A percentile compares a stretch with the other conserved stretches of the same genome.
These are phyloP conservation scores for Phylloscopus collybita DNA, from an alignment of 2,797 vertebrate species.

Conservation along the genomic window DNA sequence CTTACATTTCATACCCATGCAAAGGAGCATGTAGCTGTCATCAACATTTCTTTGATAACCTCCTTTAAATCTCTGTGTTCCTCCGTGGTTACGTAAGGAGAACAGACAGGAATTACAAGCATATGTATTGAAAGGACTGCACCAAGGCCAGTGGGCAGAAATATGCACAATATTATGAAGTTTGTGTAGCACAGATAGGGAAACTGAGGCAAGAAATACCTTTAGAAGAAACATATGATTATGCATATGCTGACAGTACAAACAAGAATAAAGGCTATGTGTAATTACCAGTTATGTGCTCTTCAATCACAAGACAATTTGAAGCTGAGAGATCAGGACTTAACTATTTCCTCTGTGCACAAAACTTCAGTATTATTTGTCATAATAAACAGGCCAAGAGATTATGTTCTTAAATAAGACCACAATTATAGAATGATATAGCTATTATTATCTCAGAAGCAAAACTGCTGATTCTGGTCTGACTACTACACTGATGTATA, in stretches of 20 bases:
- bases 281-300: background rate
- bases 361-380: background rate
- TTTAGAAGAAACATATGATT: background rate
- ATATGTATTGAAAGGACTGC: background rate
- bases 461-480: background rate
- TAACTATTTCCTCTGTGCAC: background rate
- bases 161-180: background rate
- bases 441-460: background rate
- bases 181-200: background rate
- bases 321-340: background rate
- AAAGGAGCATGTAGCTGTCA: background rate
- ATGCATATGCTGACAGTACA: background rate
- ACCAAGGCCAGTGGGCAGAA: constrained; percentile 19
- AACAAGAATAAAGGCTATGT: background rate
- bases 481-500: background rate
- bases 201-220: constrained; percentile 8
- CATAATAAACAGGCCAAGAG: background rate
- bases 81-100: background rate
- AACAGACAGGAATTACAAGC: background rate
- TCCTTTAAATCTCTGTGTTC: background rate
- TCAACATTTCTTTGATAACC: constrained; percentile 35
- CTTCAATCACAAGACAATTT: constrained; percentile 7
- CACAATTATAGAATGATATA: background rate
- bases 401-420: background rate
- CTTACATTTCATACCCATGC: constrained; percentile 18